Evolutionary conservation across 2,888 invertebrate species (phyloP).

Genomic region (Tanaodytes sp.): DNA sequence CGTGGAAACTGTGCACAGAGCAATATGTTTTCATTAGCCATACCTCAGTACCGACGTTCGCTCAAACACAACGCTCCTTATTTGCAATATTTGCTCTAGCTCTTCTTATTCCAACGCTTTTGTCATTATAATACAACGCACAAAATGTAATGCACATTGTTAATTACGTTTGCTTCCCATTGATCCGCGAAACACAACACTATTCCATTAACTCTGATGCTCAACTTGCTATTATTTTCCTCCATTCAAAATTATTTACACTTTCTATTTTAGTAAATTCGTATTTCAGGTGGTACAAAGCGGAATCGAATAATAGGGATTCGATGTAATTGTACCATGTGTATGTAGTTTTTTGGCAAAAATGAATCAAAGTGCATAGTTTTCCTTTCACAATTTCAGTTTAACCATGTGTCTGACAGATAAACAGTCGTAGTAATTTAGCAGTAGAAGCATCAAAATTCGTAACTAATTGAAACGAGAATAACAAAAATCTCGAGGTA

Average conservation of each 20-base stretch:
- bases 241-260: constrained; percentile 44
- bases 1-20: too few relatives aligned
- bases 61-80: constrained; percentile 36
- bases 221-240: constrained; percentile 39
- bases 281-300: constrained; percentile 33
- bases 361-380: constrained; percentile 13
- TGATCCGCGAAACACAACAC: constrained; percentile 25
- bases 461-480: too few relatives aligned
- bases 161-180: constrained; percentile 49
- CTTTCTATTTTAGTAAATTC: constrained; percentile 40
- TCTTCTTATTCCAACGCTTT: constrained; percentile 47
- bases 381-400: too few relatives aligned
- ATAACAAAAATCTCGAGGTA: too few relatives aligned
- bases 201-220: constrained; percentile 45
- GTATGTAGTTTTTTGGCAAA: constrained; percentile 5
- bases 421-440: constrained; percentile 16
- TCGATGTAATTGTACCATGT: constrained; percentile 22
- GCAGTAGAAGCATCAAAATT: too few relatives aligned
- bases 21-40: constrained; percentile 61
- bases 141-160: constrained; percentile 35
- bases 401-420: constrained; percentile 2
- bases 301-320: constrained; percentile 23
- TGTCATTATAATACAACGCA: constrained; percentile 26
- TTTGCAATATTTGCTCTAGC: constrained; percentile 44
- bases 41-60: constrained; percentile 24